Base-by-base conservation (phyloP, 2,888 invertebrate species). In the Prosapia bicincta region DNA sequence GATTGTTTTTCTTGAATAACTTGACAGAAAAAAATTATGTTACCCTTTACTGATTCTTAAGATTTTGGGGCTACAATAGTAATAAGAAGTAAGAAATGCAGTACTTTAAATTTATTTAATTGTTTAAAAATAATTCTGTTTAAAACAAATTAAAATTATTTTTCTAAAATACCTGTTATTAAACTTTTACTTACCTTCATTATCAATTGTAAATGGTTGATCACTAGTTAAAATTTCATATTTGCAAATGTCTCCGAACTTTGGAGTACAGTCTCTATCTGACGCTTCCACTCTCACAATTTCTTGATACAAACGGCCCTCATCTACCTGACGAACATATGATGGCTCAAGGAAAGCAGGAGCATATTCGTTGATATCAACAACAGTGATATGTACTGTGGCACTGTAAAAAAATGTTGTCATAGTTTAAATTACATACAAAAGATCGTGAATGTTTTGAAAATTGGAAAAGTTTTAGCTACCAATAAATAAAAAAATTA, bases 231-330 rank as follows among this genome's bases (percentile, higher is more conserved):
- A 88, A 80, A 99, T 97, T 86, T 98, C 96, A 86, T 98, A 99
- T 85, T 96, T 96, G 91, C 99, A 99, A 74, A 99, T 96, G 84
- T 97, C 96, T 0, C 96, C 96, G 85, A 93, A 97, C 76, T 95
- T 91, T 66, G 96, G 95, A n/a, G 97, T 96, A 85, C 97, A 97
- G 86, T 99, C 98, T 72, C 93, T 89, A 84, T 99, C 99, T 0
- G 92, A 91, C 2, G 99, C 98, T 83, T 95, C 93, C 5, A 99
- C 94, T 5, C 95, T 90, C 24, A 98, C 90, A 79, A 99, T 93
- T 85, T 96, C 95, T 82, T 94, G 93, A 86, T 95, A 95, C 28
- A 97, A 86, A 15, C 93, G 90, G 0, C 97, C 97, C 84, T 98
- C 98, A 84, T 97, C 97, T 79, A 96, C 91, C 81, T 95, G 90